Evolutionary conservation across 2,888 invertebrate species (phyloP), one percentile per base, ranked within the genome.

Genomic region (Lycaena phlaeas): DNA sequence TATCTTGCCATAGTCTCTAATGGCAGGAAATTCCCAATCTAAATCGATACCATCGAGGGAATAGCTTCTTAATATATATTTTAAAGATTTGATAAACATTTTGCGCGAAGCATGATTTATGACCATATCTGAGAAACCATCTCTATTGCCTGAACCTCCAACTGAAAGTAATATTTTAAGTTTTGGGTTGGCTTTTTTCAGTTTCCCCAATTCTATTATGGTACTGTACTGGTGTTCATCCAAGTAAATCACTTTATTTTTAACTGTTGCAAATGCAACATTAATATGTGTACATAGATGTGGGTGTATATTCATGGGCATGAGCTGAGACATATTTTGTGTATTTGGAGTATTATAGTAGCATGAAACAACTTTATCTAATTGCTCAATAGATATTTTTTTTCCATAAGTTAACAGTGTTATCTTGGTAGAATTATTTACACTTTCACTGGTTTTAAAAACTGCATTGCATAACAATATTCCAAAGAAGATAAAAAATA

Each of bases 11-110:
- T 52, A 46, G 22, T 75, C 62, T 7, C 34, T 18, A 57, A 91
- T 85, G 0, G 87, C 90, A 1, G 95, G 95, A 68, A 95, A 96
- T 64, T 96, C 96, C 94, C 94, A 95, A 62, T 95, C 95, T 18
- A 94, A 69, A 69, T 95, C 92, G 1, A 92, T 67, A 4, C 92
- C 92, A 67, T 93, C 92, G 17, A 92, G 68, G 26, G 75, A 75
- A 47, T 86, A 86, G 15, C 74, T 70, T 44, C 77, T 77, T 18
- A 90, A 71, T 27, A 86, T 65, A 44, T 75, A 61, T 50, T 86
- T 87, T 0, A 88, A 54, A 0, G 88, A 88, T 48, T 68, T 78
- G 10, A 88, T 85, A 44, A 88, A 89, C 17, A 62, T 68, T 76
- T 92, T 92, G 46, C 94, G 87, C 38, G 87, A 89, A 1, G 86